These are phyloP conservation scores for Pterobdella sp. DNA, from an alignment of 2,888 invertebrate species.

Conservation along the genomic window DNA sequence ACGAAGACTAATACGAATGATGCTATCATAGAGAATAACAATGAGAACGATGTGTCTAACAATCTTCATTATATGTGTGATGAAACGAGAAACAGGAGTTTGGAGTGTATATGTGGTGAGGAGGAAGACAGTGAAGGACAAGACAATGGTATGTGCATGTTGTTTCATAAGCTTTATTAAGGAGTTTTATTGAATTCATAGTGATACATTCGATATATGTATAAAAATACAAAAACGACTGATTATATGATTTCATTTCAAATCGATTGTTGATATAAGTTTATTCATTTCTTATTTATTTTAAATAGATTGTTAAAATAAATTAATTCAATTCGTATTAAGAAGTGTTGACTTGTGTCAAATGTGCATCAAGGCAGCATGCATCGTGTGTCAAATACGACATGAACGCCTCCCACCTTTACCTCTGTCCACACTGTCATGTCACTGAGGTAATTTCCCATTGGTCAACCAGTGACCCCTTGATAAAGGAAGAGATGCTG, in stretches of 20 bases:
- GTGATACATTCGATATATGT: too few relatives aligned
- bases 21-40: slow-evolving; percentile 13
- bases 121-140: not conserved
- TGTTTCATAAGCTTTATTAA: not conserved
- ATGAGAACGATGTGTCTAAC: slow-evolving; percentile 26
- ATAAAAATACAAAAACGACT: too few relatives aligned
- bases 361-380: slow-evolving; percentile 62
- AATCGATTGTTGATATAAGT: too few relatives aligned
- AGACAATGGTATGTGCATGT: not conserved
- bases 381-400: slow-evolving; percentile 58
- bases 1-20: too few relatives aligned
- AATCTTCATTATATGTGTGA: not conserved
- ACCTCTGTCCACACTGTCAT: slow-evolving; percentile 65
- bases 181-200: too few relatives aligned
- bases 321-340: too few relatives aligned
- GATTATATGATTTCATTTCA: too few relatives aligned
- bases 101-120: not conserved
- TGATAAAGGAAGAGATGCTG: too few relatives aligned
- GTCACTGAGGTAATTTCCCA: slow-evolving; percentile 47
- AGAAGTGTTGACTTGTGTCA: slow-evolving; percentile 52
- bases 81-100: not conserved
- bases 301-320: too few relatives aligned
- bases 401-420: slow-evolving; percentile 49
- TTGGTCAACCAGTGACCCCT: too few relatives aligned
- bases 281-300: too few relatives aligned